phyloP scores from a whole-genome alignment of 1,140 invertebrate species.

The Batillaria attramentaria region DNA sequence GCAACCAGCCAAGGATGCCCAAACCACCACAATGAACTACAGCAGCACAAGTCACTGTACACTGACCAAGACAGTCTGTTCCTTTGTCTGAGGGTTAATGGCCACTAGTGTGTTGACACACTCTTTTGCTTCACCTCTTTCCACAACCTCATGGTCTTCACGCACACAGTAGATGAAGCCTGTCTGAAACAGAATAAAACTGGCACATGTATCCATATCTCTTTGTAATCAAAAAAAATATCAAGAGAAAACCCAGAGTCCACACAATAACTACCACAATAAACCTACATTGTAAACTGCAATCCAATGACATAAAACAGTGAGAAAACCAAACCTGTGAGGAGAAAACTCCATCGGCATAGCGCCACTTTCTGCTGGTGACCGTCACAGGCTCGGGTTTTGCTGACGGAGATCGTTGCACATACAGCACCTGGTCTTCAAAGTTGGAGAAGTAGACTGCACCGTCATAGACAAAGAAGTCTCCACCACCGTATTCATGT shows the following conservation, averaged over 20 bases:
- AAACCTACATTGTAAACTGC: not conserved
- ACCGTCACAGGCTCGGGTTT: slow-evolving; percentile 55
- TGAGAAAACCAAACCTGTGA: no score
- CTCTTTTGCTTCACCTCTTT: slow-evolving; percentile 55
- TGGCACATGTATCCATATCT: not conserved
- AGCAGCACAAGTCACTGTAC: no score
- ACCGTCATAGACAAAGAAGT: slow-evolving; percentile 62
- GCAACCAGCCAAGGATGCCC: no score
- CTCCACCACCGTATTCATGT: slow-evolving; percentile 73
- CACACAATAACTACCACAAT: not conserved
- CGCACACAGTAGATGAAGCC: slow-evolving; percentile 57
- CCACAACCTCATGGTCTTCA: slow-evolving; percentile 62
- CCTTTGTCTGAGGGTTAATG: slow-evolving; percentile 53
- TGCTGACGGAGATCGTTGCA: slow-evolving; percentile 45
- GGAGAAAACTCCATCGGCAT: slow-evolving; percentile 60
- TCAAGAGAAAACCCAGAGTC: not conserved
- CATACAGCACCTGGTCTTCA: slow-evolving; percentile 64
- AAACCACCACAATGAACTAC: no score
- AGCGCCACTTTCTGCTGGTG: slow-evolving; percentile 53
- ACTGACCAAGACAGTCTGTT: slow-evolving; percentile 48
- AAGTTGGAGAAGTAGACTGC: slow-evolving; percentile 68
- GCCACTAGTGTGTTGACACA: slow-evolving; percentile 59
- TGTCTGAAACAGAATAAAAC: slow-evolving; percentile 42
- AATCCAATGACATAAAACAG: not conserved
- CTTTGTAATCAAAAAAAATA: not conserved